Evolutionary conservation across 2,888 invertebrate genomes (phyloP), one percentile per base, ranked within the genome.

Genomic region (Eristalis intricaria): DNA sequence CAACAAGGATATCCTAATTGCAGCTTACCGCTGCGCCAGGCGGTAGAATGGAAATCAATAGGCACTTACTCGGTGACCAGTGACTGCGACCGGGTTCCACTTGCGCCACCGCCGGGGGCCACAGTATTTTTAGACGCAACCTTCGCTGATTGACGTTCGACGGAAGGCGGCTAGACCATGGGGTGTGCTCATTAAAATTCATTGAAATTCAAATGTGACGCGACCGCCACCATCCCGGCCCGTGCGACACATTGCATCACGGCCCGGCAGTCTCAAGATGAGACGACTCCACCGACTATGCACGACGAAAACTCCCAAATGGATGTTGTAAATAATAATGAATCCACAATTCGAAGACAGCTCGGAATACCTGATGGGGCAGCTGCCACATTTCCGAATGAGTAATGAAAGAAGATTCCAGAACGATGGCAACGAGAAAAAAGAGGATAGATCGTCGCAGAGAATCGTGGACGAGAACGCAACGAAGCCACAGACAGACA

Each of bases 271-370:
- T 63, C 68, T 74, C 43, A 63, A 40, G 68, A 68, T 63, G 58
- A 13, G 29, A 61, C 29, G 56, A 35, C 35, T 56, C 61, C 26
- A 35, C 35, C 50, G 32, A 5, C 32, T 8, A 7, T 29, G 29
- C 29, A 8, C 38, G 38, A 38, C 38, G 13, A 38, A 38, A 74
- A 82, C 50, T 70, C 74, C 50, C 69, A 60, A 78, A 35, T 82
- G 74, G 69, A 78, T 70, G 78, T 70, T 78, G 77, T 78, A 86
- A 82, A 76, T 82, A 71, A 79, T 81, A 85, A 85, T 76, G 82
- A 86, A 86, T 82, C 74, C 56, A 70, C 74, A 78, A 78, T 78
- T 73, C 63, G 71, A 73, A 63, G 71, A 76, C 71, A 43, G 75
- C 40, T 68, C 61, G 63, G 84, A 80, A 84, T 84, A 84, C 84